Base-by-base conservation (phyloP, 2,113 vertebrate species). In the Lampris megalopsis region DNA sequence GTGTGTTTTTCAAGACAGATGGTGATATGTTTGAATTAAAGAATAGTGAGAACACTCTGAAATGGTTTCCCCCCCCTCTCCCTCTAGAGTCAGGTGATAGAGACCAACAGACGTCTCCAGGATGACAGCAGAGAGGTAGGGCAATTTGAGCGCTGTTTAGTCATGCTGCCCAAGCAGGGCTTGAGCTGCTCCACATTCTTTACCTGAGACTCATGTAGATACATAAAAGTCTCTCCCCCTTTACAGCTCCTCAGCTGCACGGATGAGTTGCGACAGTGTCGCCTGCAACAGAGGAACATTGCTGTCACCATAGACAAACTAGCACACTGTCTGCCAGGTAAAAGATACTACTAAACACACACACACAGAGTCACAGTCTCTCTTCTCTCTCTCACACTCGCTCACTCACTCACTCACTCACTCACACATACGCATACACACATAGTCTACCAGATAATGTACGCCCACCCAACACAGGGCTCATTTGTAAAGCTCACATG, bases 201-300 rank as follows among this genome's bases (percentile, higher is more conserved):
- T 52, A 6, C 3, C 11, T 52, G 50, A 45, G 11, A 11, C 13
- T 11, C 2, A 53, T 13, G 10, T 10, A 13, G 50, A 13, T 53
- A 4, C 4, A 45, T 5, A 45, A 4, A 4, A 3, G 3, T 10
- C 10, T 6, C 8, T 62, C 10, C 5, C 61, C 9, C 6, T 42
- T 13, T 0, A 1, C 91, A 99, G 98, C 89, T 99, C 81, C 75
- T 96, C 3, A 63, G 84, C 45, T 94, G 94, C 0, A 98, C 99
- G 97, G 97, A 97, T 67, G 97, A 99, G 88, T 93, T 99, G 91
- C 94, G 92, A 77, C 94, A 95, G 77, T 99, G 98, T 83, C 95
- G 97, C 0, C 57, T 99, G 6, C 98, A 99, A 56, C 98, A 99
- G 94, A 95, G 96, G 11, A 99, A 99, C 87, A 99, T 99, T 8